Evolutionary conservation across 2,888 invertebrate genomes (phyloP).

Genomic region (Eurytoma adleriae): DNA sequence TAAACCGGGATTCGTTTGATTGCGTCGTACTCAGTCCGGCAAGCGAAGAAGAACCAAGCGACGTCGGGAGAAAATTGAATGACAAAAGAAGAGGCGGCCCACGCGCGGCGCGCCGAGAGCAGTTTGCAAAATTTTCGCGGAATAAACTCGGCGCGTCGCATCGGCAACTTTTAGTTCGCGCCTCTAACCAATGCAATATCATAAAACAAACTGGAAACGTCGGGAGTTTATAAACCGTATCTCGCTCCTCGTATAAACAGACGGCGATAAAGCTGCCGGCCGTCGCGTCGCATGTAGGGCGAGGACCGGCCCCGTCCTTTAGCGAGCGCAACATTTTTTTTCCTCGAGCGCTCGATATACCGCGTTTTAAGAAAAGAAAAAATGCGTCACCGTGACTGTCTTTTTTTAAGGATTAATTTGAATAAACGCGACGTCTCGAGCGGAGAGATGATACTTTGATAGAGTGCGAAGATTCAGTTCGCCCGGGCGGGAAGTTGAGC

Average conservation of each 20-base stretch:
- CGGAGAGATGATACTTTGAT: no score
- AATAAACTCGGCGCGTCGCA: constrained; percentile 25
- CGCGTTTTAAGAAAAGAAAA: no score
- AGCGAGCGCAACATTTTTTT: no score
- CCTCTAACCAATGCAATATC: constrained; percentile 47
- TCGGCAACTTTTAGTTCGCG: constrained; percentile 37
- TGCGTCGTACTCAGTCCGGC: not conserved
- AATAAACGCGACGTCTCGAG: no score
- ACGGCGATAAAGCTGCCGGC: constrained; percentile 38
- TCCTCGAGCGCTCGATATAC: no score
- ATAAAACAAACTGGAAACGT: constrained; percentile 50
- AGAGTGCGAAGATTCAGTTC: no score
- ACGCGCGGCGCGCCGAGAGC: not conserved
- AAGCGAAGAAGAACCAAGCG: not conserved
- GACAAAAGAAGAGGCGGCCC: not conserved
- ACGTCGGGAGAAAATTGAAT: not conserved
- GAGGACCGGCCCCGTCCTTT: no score
- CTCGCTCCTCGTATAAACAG: constrained; percentile 46
- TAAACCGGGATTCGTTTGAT: not conserved
- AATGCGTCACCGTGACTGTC: no score
- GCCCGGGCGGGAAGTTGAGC: no score
- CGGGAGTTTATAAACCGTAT: constrained; percentile 51
- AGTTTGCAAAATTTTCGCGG: constrained; percentile 30
- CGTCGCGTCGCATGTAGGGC: constrained; percentile 2
- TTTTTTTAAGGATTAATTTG: no score